Conservation (phyloP, 2,113 vertebrate species). For the Crypturellus undulatus region DNA sequence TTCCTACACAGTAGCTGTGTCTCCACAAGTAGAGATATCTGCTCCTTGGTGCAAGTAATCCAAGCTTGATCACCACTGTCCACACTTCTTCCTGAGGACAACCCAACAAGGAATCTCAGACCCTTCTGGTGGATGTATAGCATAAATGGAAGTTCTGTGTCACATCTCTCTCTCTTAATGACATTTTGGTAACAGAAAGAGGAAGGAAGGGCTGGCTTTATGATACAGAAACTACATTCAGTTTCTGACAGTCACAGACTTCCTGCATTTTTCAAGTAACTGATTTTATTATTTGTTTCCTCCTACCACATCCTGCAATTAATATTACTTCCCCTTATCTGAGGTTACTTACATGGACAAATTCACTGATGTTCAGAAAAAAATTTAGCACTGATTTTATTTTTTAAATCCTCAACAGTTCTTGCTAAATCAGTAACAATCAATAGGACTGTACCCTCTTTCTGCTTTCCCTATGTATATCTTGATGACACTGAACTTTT, state of each 20-base stretch:
- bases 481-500: background rate
- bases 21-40: background rate
- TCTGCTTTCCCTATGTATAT: background rate
- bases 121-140: background rate
- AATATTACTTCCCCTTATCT: background rate
- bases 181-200: background rate
- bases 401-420: background rate
- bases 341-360: background rate
- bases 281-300: background rate
- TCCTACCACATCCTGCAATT: background rate
- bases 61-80: background rate
- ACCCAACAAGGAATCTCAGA: background rate
- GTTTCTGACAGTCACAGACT: background rate
- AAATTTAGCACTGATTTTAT: background rate
- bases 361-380: background rate
- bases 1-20: background rate
- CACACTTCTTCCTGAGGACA: background rate
- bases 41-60: background rate
- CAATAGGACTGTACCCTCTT: background rate
- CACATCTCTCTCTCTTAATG: background rate
- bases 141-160: accelerated
- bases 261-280: background rate
- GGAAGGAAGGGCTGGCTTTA: background rate
- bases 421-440: background rate
- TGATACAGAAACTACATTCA: background rate